A percentile compares a stretch with the other conserved stretches of the same genome.
Evolutionary conservation across 2,888 invertebrate species (phyloP).

Genomic region (Serrognathus titanus): DNA sequence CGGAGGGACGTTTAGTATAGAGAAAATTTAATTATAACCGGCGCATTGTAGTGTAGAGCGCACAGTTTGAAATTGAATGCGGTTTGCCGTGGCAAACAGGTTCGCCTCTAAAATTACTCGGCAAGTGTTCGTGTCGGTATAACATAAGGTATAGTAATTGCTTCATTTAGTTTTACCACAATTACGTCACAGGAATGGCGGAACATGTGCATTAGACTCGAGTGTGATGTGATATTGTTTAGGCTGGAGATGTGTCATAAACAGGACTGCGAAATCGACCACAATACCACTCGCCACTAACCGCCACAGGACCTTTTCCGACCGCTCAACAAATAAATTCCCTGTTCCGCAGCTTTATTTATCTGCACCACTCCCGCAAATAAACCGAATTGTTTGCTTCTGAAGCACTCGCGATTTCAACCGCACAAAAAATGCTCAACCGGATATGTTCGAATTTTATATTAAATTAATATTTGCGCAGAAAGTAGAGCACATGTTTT

Average conservation of each 20-base stretch:
- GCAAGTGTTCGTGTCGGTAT: conserved; percentile 33
- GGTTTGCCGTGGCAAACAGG: conserved; percentile 25
- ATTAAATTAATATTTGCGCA: too few species aligned
- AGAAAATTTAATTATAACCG: conserved; percentile 10
- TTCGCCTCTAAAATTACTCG: conserved; percentile 28
- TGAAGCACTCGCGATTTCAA: not conserved
- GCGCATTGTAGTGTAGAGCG: conserved; percentile 4
- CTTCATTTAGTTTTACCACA: conserved; percentile 41
- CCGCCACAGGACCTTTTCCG: not conserved
- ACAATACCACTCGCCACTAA: conserved; percentile 4
- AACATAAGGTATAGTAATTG: conserved; percentile 37
- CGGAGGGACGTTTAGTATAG: conserved; percentile 25
- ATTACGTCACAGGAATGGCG: conserved; percentile 29
- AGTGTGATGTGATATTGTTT: conserved; percentile 31
- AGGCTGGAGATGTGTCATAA: conserved; percentile 1
- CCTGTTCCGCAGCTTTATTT: not conserved
- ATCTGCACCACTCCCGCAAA: not conserved
- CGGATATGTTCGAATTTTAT: too few species aligned
- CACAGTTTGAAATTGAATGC: conserved; percentile 29
- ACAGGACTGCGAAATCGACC: conserved; percentile 1
- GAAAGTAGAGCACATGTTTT: too few species aligned
- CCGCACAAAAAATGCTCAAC: too few species aligned
- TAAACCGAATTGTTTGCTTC: not conserved
- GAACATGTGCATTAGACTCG: conserved; percentile 41
- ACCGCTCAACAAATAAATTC: not conserved